A percentile compares a stretch with the other conserved stretches of the same genome.
phyloP scores from a whole-genome alignment of 2,797 vertebrate species.

The Mastacembelus armatus region DNA sequence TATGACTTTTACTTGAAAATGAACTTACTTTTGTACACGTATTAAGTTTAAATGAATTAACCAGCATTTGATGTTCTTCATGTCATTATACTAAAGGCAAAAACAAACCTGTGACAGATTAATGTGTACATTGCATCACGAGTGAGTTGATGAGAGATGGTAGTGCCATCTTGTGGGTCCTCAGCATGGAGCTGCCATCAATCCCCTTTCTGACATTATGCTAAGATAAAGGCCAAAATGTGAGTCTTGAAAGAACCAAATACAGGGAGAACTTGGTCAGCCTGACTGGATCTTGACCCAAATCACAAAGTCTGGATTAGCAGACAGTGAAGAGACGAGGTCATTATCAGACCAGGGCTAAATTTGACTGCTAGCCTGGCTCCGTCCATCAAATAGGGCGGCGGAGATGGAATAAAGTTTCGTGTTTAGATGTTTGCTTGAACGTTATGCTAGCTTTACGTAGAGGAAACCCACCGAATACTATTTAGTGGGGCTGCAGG shows the following conservation, averaged over 20 bases:
- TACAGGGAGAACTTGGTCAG: rapidly evolving
- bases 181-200: slow-evolving; percentile 4
- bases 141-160: slow-evolving; percentile 2
- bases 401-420: background rate
- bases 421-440: rapidly evolving
- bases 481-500: too few relatives aligned
- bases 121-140: too few relatives aligned
- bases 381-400: slow-evolving; percentile 25
- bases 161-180: slow-evolving; percentile 62
- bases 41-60: too few relatives aligned
- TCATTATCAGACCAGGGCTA: slow-evolving; percentile 47
- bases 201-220: background rate
- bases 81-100: too few relatives aligned
- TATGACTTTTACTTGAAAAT: too few relatives aligned
- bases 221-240: rapidly evolving
- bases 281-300: too few relatives aligned
- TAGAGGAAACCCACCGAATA: rapidly evolving
- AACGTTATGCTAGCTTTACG: rapidly evolving
- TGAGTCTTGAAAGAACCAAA: rapidly evolving
- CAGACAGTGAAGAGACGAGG: background rate
- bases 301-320: background rate
- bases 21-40: too few relatives aligned
- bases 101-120: too few relatives aligned
- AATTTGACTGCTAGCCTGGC: slow-evolving; percentile 52
- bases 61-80: too few relatives aligned